Percentiles rank a stretch among this genome's conserved stretches.
phyloP scores from a whole-genome alignment of 2,888 invertebrate species.

The Oscheius onirici region DNA sequence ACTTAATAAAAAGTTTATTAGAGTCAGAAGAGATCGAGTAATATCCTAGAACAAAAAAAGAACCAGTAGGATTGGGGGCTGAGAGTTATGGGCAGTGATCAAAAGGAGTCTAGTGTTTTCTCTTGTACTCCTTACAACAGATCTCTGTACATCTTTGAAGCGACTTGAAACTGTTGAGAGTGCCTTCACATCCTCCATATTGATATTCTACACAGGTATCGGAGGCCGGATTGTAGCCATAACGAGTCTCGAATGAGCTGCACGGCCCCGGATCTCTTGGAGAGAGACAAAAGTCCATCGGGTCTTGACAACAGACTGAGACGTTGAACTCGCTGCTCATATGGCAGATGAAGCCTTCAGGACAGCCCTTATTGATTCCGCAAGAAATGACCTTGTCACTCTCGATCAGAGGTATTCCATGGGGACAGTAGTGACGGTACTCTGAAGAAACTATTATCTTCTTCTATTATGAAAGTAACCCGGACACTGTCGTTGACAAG shows the following conservation, averaged over 20 bases:
- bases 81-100: not conserved
- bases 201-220: conserved; percentile 66
- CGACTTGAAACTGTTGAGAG: conserved; percentile 67
- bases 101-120: conserved; percentile 34
- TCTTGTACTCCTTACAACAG: conserved; percentile 69
- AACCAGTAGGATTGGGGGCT: conserved; percentile 1
- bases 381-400: conserved; percentile 57
- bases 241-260: conserved; percentile 58
- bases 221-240: conserved; percentile 65
- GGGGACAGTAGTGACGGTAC: conserved; percentile 65
- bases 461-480: conserved; percentile 28
- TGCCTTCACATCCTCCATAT: conserved; percentile 69
- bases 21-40: not conserved
- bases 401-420: conserved; percentile 66
- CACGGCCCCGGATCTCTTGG: conserved; percentile 68
- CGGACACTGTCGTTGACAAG: conserved; percentile 59
- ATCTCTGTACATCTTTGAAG: conserved; percentile 69
- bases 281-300: conserved; percentile 67
- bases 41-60: not conserved
- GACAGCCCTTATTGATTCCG: conserved; percentile 66
- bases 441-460: conserved; percentile 36
- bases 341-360: conserved; percentile 68
- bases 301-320: conserved; percentile 69
- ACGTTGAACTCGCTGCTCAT: conserved; percentile 66
- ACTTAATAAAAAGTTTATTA: conserved; percentile 3